A percentile compares a stretch with the other conserved stretches of the same genome.
These are phyloP conservation scores for Lissocephala sabroskyi DNA, from an alignment of 2,888 invertebrate species.

Conservation along the genomic window DNA sequence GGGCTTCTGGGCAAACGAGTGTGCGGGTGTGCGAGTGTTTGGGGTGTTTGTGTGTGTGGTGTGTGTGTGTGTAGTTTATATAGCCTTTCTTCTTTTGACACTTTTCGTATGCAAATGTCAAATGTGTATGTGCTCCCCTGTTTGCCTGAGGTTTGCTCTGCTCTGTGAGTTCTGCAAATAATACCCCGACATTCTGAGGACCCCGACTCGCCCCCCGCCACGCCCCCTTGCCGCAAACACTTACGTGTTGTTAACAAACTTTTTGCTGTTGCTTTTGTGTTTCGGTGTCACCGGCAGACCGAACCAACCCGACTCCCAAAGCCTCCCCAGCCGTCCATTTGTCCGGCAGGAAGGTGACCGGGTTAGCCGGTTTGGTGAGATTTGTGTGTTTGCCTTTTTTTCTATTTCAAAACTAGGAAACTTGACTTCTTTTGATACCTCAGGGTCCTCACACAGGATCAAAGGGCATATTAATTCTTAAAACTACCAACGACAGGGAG, in stretches of 20 bases:
- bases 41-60: neutral
- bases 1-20: too few species aligned
- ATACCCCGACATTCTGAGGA: neutral
- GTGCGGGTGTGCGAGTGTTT: slow-evolving; percentile 32
- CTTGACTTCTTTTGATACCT: too few species aligned
- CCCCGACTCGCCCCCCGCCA: slow-evolving; percentile 3
- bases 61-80: slow-evolving; percentile 22
- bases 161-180: neutral
- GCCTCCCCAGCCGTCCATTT: neutral
- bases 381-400: neutral
- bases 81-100: slow-evolving; percentile 42
- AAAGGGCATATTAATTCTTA: too few species aligned
- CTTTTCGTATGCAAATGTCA: slow-evolving; percentile 59
- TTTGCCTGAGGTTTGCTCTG: slow-evolving; percentile 32
- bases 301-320: too few species aligned
- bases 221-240: slow-evolving; percentile 1
- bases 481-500: too few species aligned
- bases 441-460: too few species aligned
- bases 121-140: too few species aligned
- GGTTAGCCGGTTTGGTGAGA: neutral
- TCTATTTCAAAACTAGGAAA: neutral
- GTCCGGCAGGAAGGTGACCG: slow-evolving; percentile 29
- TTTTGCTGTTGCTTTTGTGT: slow-evolving; percentile 40
- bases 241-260: slow-evolving; percentile 48
- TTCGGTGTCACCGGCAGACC: slow-evolving; percentile 51